Percentiles rank a stretch among this genome's conserved stretches.
phyloP scores from a whole-genome alignment of 2,113 vertebrate species.

The Sturnus vulgaris region DNA sequence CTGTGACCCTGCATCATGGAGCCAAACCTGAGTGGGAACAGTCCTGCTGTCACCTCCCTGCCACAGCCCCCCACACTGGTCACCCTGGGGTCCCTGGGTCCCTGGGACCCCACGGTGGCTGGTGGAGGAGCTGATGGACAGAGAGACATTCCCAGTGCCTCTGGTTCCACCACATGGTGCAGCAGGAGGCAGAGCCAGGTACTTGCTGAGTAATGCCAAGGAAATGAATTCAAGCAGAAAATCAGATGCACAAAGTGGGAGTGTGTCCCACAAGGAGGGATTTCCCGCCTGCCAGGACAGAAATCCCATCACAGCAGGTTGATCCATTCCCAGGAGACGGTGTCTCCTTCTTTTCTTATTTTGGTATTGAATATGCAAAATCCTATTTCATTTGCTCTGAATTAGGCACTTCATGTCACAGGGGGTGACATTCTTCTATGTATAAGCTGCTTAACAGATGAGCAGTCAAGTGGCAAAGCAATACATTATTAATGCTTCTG shows the following conservation, averaged over 20 bases:
- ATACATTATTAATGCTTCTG: slow-evolving; percentile 79
- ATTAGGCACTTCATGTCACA: slow-evolving; percentile 59
- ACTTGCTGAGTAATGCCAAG: not conserved
- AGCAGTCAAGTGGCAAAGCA: slow-evolving; percentile 78
- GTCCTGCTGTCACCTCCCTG: accelerated
- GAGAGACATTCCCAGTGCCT: accelerated
- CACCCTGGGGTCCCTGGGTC: accelerated
- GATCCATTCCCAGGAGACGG: not conserved
- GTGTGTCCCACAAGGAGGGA: not conserved
- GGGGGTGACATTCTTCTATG: slow-evolving; percentile 68
- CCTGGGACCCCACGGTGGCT: accelerated
- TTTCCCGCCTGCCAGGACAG: not conserved
- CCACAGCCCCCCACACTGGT: accelerated
- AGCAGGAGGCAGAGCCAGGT: not conserved
- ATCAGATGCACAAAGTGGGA: accelerated
- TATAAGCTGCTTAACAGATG: slow-evolving; percentile 75
- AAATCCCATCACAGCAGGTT: not conserved
- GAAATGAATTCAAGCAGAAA: not conserved
- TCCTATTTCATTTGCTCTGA: slow-evolving; percentile 61
- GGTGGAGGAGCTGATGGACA: not conserved
- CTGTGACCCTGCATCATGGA: not conserved
- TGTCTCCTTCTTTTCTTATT: not conserved
- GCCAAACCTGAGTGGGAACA: not conserved
- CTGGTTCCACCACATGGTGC: not conserved
- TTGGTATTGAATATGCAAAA: slow-evolving; percentile 55